Evolutionary conservation across 2,888 invertebrate species (phyloP), one percentile per base, ranked within the genome.

Genomic region (Drosophila meridiana): DNA sequence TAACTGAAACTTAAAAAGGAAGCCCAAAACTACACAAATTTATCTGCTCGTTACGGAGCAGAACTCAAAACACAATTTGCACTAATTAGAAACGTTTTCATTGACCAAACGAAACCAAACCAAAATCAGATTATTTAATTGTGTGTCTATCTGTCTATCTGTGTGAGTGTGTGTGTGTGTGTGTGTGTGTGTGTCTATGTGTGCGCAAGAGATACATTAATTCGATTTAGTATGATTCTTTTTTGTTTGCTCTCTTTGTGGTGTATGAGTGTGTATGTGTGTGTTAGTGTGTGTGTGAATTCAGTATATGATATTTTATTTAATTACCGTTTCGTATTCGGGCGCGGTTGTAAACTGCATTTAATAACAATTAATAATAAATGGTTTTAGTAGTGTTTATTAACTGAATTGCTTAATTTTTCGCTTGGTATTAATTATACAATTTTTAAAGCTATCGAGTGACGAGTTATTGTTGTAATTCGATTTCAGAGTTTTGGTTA

Each of bases 271-370:
- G 1, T 20, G 50, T 20, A 8, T n/a, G 34, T 32, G 5, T 11
- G 20, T 52, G n/a, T 32, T 34, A 20, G 32, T 32, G 20, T 13
- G 38, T 28, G 55, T 69, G 47, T 52, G 58, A 53, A 59, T 76
- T 75, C 73, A 66, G 63, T 64, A 73, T 60, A 62, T 73, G 45
- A 79, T 76, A 85, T 90, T 85, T 80, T 55, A 73, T 86, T 86
- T 85, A 86, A 86, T 93, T 93, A 93, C 93, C 93, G 93, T 92
- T 89, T 93, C 93, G 86, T 93, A 93, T 86, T 93, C 93, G 69
- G 93, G 93, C 82, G 93, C 92, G 85, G 92, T 93, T 86, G 93
- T 93, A 84, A 93, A 93, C 93, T 93, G 83, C 79, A 83, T 87
- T 85, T 85, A 81, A 87, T 79, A 81, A 85, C 74, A 85, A 85